Percentiles rank a stretch among this genome's conserved stretches.
phyloP scores from a whole-genome alignment of 2,797 vertebrate species.

The Myotis vivesi region DNA sequence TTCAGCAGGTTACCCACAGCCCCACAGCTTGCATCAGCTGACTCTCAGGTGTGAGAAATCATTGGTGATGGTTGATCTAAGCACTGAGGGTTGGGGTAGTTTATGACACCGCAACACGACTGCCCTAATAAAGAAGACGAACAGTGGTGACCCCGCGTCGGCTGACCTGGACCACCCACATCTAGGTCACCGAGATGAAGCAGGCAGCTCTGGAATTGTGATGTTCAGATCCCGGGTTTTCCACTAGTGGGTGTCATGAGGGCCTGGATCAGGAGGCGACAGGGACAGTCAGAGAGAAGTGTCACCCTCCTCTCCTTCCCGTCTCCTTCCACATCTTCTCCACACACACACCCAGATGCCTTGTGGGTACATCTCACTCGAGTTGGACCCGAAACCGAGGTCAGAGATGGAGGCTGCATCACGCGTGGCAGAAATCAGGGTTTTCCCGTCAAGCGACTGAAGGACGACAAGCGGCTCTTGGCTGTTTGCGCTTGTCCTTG shows the following conservation, averaged over 20 bases:
- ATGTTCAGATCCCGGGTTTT: neutral
- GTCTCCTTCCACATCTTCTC: neutral
- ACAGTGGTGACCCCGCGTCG: fast-evolving
- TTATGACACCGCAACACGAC: neutral
- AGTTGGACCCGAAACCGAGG: neutral
- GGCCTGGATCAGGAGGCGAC: neutral
- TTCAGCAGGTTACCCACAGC: fast-evolving
- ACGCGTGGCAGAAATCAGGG: neutral
- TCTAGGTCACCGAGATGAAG: neutral
- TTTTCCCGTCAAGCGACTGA: neutral
- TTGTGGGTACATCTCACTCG: neutral
- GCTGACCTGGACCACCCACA: too few species aligned
- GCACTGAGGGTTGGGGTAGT: neutral
- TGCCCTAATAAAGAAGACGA: neutral
- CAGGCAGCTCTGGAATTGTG: neutral
- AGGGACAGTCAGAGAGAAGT: neutral
- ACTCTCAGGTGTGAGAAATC: neutral
- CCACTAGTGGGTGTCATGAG: neutral
- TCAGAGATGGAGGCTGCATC: neutral
- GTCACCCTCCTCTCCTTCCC: fast-evolving
- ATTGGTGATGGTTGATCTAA: neutral
- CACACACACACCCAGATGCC: neutral
- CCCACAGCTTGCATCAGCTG: neutral
- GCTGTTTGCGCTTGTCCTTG: neutral
- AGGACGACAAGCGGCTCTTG: constrained; percentile 12